phyloP scores from a whole-genome alignment of 2,113 vertebrate species.

The Zootoca vivipara region DNA sequence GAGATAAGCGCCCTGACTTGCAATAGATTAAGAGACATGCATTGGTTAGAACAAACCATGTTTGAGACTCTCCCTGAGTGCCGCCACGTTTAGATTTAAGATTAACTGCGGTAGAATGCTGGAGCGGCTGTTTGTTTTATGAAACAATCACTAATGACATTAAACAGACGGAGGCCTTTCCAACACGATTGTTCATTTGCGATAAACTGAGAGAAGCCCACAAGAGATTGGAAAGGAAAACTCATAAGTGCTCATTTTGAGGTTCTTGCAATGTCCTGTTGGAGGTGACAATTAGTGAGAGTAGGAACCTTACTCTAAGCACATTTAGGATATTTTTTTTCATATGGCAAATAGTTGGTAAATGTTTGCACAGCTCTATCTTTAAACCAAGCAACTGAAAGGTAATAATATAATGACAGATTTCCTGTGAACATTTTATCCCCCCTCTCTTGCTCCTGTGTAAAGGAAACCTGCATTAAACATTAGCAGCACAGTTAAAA shows the following conservation, averaged over 20 bases:
- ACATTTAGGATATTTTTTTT: conserved; percentile 18
- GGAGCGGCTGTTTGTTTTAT: conserved; percentile 81
- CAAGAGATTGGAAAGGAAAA: conserved; percentile 77
- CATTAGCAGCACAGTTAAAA: conserved; percentile 67
- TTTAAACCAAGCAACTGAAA: conserved; percentile 54
- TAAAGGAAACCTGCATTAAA: conserved; percentile 53
- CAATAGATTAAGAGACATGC: conserved; percentile 79
- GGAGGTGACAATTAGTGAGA: conserved; percentile 71
- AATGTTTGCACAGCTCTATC: conserved; percentile 65
- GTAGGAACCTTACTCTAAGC: conserved; percentile 30
- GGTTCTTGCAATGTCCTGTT: conserved; percentile 58
- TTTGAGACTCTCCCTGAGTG: conserved; percentile 74
- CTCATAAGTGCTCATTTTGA: conserved; percentile 74
- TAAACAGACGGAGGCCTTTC: conserved; percentile 83
- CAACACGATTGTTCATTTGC: conserved; percentile 79
- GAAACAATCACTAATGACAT: conserved; percentile 85
- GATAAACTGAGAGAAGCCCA: conserved; percentile 81
- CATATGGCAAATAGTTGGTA: conserved; percentile 39
- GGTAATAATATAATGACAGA: conserved; percentile 59
- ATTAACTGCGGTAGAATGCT: conserved; percentile 76
- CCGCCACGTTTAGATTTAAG: conserved; percentile 80
- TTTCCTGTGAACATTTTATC: conserved; percentile 51
- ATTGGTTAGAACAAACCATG: conserved; percentile 73
- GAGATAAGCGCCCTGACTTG: conserved; percentile 81
- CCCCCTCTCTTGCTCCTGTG: conserved; percentile 37